Evolutionary conservation across 2,888 invertebrate genomes (phyloP), one percentile per base, ranked within the genome.

Genomic region (Chrysina gloriosa): DNA sequence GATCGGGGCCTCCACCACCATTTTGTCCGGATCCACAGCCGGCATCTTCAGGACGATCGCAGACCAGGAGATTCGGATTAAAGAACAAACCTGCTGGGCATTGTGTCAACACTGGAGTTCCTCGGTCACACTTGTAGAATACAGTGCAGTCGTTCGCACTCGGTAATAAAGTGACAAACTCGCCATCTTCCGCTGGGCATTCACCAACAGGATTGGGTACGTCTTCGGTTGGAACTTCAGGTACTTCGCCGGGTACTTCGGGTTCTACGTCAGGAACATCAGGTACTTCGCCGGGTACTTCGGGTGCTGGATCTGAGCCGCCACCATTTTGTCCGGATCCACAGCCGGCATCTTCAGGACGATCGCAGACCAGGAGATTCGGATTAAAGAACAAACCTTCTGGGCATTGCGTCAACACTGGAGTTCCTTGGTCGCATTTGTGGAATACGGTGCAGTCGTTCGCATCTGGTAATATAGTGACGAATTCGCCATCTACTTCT

Each of bases 41-140:
- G 5, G 76, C 77, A 36, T 73, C 72, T 23, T 72, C 74, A 19
- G 70, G 73, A 61, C 71, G 69, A 61, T 77, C 77, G 65, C 78
- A 78, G 52, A 74, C 72, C 27, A 71, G 69, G 23, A 71, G 69
- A 11, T 65, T 52, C 1, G 65, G 36, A 65, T 76, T 77, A 65
- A 76, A 78, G 9, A 75, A 68, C 67, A 76, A 71, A n/a, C 71
- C 73, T 16, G 71, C 70, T 1, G 76, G 76, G 64, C 78, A 78
- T 25, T 66, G 42, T 72, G 72, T 14, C 72, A 47, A n/a, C 75
- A 72, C 68, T n/a, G 72, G 72, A 50, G 27, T 61, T 3, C 76
- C 75, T 34, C 75, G 74, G n/a, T 74, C 69, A 66, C 78, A 78
- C 3, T 75, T 66, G 63, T 74, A 77, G 50, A 75, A 77, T 45